phyloP scores from a whole-genome alignment of 2,113 vertebrate genomes.

The Phylloscopus whistleri region DNA sequence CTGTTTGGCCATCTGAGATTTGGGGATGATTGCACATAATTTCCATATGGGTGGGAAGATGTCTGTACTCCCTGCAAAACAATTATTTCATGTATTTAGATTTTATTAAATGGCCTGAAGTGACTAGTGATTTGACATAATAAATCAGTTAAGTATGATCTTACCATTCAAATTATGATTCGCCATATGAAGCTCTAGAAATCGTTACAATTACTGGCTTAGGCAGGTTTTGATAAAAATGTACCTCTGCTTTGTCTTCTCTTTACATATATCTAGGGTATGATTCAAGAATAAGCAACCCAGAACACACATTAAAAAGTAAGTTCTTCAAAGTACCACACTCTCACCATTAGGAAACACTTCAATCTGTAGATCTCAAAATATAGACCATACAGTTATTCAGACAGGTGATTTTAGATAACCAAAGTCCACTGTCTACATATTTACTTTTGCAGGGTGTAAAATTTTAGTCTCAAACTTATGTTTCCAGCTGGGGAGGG shows the following conservation, averaged over 20 bases:
- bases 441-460: not conserved
- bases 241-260: not conserved
- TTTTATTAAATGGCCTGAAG: not conserved
- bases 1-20: not conserved
- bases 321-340: not conserved
- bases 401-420: not conserved
- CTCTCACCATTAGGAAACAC: not conserved
- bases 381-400: not conserved
- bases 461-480: not conserved
- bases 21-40: not conserved
- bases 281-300: not conserved
- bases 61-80: not conserved
- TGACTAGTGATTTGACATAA: not conserved
- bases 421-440: not conserved
- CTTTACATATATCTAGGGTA: not conserved
- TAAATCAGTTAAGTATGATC: not conserved
- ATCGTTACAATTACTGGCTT: not conserved
- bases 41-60: conserved; percentile 3
- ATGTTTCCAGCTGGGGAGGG: not conserved
- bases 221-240: not conserved
- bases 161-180: not conserved
- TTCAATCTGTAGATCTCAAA: not conserved
- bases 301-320: not conserved
- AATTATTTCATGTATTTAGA: not conserved
- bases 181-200: not conserved